A percentile compares a stretch with the other conserved stretches of the same genome.
These are phyloP conservation scores for Onychomys leucogaster DNA, from an alignment of 2,797 vertebrate genomes.

Conservation along the genomic window DNA sequence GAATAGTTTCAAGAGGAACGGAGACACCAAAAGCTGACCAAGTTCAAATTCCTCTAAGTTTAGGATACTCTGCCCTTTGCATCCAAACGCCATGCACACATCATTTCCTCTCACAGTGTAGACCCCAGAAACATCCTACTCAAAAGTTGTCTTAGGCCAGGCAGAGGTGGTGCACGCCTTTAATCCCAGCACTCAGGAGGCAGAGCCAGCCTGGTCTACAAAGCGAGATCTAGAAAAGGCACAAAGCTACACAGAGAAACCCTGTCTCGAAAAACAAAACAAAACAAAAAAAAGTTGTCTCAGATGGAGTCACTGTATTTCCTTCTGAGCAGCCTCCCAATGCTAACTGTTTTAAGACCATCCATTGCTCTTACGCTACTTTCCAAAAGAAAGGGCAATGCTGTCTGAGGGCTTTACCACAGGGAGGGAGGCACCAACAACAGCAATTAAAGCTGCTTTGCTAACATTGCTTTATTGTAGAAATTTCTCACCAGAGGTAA, in stretches of 20 bases:
- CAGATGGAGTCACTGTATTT: constrained; percentile 24
- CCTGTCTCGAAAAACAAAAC: no score
- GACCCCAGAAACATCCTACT: not conserved
- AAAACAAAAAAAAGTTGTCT: constrained; percentile 43
- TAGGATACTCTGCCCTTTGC: not conserved
- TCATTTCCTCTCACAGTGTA: not conserved
- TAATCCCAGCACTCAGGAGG: no score
- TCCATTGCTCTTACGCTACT: constrained; percentile 13
- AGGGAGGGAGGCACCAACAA: not conserved
- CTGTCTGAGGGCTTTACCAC: constrained; percentile 47
- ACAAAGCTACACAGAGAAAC: no score
- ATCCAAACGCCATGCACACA: not conserved
- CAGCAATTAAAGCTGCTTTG: constrained; percentile 70
- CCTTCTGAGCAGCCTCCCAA: constrained; percentile 49
- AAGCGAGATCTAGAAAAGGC: no score
- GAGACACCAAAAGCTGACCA: not conserved
- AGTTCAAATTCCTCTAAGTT: constrained; percentile 18
- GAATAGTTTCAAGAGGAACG: not conserved
- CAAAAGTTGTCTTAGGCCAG: constrained; percentile 23
- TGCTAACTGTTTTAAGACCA: constrained; percentile 10
- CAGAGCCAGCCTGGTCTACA: no score
- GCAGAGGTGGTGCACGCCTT: no score
- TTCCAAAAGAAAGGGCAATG: constrained; percentile 32
- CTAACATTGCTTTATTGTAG: constrained; percentile 66
- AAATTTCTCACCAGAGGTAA: constrained; percentile 69